phyloP scores from a whole-genome alignment of 2,888 invertebrate genomes.

The Onthophagus sagittarius region DNA sequence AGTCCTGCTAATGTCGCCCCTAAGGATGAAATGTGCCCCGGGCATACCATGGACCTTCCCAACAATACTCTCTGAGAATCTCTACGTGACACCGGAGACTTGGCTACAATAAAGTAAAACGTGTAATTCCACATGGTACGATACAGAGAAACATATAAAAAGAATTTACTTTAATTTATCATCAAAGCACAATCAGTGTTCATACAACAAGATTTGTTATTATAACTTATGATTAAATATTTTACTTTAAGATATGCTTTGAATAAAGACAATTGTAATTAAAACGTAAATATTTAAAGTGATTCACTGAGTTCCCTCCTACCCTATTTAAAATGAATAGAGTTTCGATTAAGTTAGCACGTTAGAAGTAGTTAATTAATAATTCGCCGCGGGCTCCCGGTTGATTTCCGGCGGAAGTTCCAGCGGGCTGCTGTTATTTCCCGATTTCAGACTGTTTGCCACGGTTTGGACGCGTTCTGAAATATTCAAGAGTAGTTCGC shows the following conservation, averaged over 20 bases:
- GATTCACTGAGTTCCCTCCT: neutral
- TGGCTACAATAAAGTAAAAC: neutral
- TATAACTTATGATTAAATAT: no score
- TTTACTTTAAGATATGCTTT: neutral
- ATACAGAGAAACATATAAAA: no score
- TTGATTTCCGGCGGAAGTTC: neutral
- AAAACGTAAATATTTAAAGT: neutral
- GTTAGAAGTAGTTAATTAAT: neutral
- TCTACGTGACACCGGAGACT: neutral
- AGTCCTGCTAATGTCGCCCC: neutral
- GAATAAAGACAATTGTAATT: neutral
- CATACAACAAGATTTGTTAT: no score
- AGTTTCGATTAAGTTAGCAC: neutral
- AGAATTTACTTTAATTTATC: no score
- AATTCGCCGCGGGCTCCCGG: neutral
- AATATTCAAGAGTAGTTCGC: neutral
- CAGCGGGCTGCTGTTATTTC: neutral
- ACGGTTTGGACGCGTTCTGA: neutral
- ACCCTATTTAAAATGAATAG: neutral
- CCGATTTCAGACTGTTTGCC: neutral
- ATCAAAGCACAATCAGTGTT: no score
- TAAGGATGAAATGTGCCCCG: neutral
- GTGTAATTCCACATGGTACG: neutral
- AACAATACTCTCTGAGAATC: neutral
- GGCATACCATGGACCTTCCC: neutral